Percentiles rank a stretch among this genome's conserved stretches.
These are phyloP conservation scores for Anniella stebbinsi DNA, from an alignment of 2,797 vertebrate species.

Conservation along the genomic window DNA sequence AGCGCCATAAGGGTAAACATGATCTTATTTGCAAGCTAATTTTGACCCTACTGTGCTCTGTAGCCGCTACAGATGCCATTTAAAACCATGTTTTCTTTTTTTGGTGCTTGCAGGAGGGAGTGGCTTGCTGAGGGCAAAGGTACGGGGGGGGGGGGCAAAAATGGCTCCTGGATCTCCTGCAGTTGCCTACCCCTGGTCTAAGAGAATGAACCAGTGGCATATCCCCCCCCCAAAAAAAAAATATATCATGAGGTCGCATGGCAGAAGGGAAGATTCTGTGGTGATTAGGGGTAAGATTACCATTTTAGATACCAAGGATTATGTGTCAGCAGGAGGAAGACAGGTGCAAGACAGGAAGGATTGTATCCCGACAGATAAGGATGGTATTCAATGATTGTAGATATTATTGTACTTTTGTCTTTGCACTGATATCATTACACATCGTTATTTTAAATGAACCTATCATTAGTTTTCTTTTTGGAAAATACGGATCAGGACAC, in stretches of 20 bases:
- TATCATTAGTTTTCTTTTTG: neutral
- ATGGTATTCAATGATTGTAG: neutral
- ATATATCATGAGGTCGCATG: neutral
- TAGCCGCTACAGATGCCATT: too few relatives aligned
- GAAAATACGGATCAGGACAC: conserved; percentile 12
- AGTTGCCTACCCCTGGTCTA: neutral
- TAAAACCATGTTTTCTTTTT: too few relatives aligned
- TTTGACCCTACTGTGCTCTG: too few relatives aligned
- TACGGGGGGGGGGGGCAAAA: too few relatives aligned
- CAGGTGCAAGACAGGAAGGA: neutral
- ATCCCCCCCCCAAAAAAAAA: neutral
- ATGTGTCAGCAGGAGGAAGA: neutral
- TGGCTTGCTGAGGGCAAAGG: too few relatives aligned
- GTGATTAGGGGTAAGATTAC: neutral
- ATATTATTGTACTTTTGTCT: neutral
- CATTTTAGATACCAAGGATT: conserved; percentile 1
- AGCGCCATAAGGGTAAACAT: too few relatives aligned
- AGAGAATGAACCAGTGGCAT: neutral
- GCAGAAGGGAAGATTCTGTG: neutral
- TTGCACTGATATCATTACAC: neutral
- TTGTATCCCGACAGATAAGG: neutral
- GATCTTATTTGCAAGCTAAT: too few relatives aligned
- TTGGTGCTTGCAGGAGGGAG: too few relatives aligned
- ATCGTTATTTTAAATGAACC: neutral
- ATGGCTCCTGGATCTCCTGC: too few relatives aligned